Base-by-base conservation (phyloP, 1,140 invertebrate genomes). In the Anoplophora glabripennis region DNA sequence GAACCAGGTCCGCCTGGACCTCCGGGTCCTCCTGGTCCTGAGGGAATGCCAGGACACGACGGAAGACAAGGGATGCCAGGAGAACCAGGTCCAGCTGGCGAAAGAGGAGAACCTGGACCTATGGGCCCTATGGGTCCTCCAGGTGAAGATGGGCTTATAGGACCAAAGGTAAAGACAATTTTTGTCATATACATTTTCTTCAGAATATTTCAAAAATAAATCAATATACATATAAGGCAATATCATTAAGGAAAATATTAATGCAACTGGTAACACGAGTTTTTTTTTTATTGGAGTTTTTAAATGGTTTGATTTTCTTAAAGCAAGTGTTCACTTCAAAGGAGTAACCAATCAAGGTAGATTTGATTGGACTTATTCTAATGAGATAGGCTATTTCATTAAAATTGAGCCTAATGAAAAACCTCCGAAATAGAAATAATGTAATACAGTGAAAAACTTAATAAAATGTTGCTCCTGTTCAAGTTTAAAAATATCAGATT, bases 1-100 rank as follows among this genome's bases (percentile, higher is more conserved):
- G 88, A 94, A 74, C 90, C 92, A 12, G 93, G 93, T 37, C 90
- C 91, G 18, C 89, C 91, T 9, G 93, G 93, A 46, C 88, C 90
- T 40, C 82, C 88, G 10, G 93, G 93, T 18, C 87, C 89, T 14
- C 79, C 82, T 55, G 93, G 92, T 41, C 76, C 82, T 12, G 84
- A 87, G 66, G 91, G 90, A 40, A 75, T 88, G 34, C 84, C 92
- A 8, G 93, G 93, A 28, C 86, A 87, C 69, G 89, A 94, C 73
- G 92, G 93, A 36, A 82, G 90, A 65, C 81, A 84, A 65, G 90
- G 90, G 53, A 80, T 86, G 10, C 81, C 84, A 9, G 89, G 89
- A n/a, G 83, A 89, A 18, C 71, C 81, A 11, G 90, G 90, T 15
- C 80, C 84, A 1, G 75, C 81, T 1, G 90, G 89, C 3, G 82